Conservation (phyloP, 1,140 invertebrate species). For the Sinella curviseta region DNA sequence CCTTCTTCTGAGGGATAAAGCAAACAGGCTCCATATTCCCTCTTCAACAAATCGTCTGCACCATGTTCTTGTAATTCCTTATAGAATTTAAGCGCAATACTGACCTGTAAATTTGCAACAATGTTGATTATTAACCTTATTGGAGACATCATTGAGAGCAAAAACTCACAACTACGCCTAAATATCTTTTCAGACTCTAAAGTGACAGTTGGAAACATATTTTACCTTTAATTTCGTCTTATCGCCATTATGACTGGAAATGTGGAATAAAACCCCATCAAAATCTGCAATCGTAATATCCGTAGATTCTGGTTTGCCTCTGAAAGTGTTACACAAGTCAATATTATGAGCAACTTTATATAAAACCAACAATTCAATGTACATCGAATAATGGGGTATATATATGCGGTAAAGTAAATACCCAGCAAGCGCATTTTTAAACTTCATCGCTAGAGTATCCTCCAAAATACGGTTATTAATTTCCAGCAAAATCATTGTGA, state of each 20-base stretch:
- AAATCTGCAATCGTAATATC: conserved; percentile 95
- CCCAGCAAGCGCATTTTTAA: conserved; percentile 91
- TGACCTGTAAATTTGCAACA: conserved; percentile 81
- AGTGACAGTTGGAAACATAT: too few relatives aligned
- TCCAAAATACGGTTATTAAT: conserved; percentile 97
- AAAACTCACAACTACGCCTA: too few relatives aligned
- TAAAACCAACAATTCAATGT: conserved; percentile 15
- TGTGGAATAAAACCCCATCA: conserved; percentile 97
- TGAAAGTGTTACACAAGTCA: conserved; percentile 57
- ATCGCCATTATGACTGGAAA: conserved; percentile 94
- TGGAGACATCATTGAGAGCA: not conserved
- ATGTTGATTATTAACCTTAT: too few relatives aligned
- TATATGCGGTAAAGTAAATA: conserved; percentile 55
- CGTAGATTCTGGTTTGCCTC: conserved; percentile 90
- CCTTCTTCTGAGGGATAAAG: conserved; percentile 81
- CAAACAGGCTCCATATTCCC: conserved; percentile 78
- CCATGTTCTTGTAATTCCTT: conserved; percentile 97
- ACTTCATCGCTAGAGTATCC: conserved; percentile 91
- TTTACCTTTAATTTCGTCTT: conserved; percentile 92
- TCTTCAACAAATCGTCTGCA: conserved; percentile 90
- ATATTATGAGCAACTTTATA: not conserved
- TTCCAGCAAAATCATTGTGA: conserved; percentile 93
- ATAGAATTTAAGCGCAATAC: conserved; percentile 98
- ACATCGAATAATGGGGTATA: too few relatives aligned
- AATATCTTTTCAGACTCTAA: too few relatives aligned